phyloP scores from a whole-genome alignment of 2,888 invertebrate genomes.

The Zeuzera pyrina region DNA sequence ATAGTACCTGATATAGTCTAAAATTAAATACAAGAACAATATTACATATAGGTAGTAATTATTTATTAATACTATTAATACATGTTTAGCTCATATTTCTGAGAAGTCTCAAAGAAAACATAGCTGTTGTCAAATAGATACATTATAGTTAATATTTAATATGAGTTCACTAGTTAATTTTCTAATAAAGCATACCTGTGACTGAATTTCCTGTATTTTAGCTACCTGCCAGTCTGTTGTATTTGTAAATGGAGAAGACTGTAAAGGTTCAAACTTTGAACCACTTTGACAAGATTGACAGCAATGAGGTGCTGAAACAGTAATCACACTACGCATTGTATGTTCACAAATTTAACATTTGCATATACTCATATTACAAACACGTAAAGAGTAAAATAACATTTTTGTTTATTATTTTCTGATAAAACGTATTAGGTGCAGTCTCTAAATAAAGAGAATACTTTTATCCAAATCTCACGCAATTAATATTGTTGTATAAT shows the following conservation, averaged over 20 bases:
- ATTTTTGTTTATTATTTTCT: too few relatives aligned
- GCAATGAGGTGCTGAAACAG: constrained; percentile 68
- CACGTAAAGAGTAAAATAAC: too few relatives aligned
- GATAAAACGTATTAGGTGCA: too few relatives aligned
- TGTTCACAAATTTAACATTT: neutral
- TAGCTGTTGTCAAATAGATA: too few relatives aligned
- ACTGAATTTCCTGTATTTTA: constrained; percentile 86
- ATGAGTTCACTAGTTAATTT: neutral
- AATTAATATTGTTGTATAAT: neutral
- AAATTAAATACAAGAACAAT: constrained; percentile 27
- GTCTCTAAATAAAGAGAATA: too few relatives aligned
- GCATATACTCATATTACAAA: too few relatives aligned
- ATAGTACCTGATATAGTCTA: constrained; percentile 79
- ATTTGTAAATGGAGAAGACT: constrained; percentile 79
- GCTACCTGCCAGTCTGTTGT: constrained; percentile 87
- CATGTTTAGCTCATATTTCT: too few relatives aligned
- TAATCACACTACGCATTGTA: constrained; percentile 4
- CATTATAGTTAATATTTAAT: neutral
- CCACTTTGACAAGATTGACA: constrained; percentile 71
- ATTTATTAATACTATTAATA: too few relatives aligned
- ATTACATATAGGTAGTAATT: too few relatives aligned
- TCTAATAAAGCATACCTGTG: too few relatives aligned
- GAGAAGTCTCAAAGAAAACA: too few relatives aligned
- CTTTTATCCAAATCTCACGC: too few relatives aligned
- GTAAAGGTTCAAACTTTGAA: constrained; percentile 75